Evolutionary conservation across 2,888 invertebrate genomes (phyloP), one percentile per base, ranked within the genome.

Genomic region (Odontothrips loti): DNA sequence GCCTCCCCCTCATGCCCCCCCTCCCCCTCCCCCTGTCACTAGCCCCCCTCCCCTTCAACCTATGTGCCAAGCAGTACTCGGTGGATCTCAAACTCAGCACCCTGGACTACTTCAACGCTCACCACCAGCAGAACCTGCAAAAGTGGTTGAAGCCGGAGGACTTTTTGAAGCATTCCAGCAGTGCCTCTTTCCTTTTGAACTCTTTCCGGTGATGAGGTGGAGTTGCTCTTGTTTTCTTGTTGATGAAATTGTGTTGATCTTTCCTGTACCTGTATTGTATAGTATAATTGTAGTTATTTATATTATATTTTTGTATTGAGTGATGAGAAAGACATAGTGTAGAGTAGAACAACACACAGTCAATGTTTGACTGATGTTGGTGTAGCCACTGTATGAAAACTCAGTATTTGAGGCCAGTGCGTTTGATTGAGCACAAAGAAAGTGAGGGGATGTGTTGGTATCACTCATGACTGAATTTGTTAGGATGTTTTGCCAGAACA

Each of bases 1-100:
- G 23, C 80, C 78, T 75, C 68, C 79, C 34, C 63, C 47, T 34
- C 75, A 29, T 63, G 47, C 79, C 11, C 79, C 27, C 23, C 48
- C 81, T 79, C 68, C 51, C 78, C 78, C 80, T 27, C 78, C 79
- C 47, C 47, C 47, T 47, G 68, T n/a, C 23, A 43, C 47, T 80
- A 78, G 80, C 81, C 80, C 80, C 47, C 81, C 75, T 10, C n/a
- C 80, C 51, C 29, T 79, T 78, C 63, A 80, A 48, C 47, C 81
- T 75, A 27, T 75, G 68, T 75, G 68, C 68, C 68, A 75, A 75
- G 27, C 68, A 75, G 68, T 75, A 75, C 68, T 75, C 68, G 68
- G 68, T 75, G 68, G 68, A 75, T 75, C 68, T 75, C 68, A 75
- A 75, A 27, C 68, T 75, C 27, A 75, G 68, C 68, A 75, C 68